Base-by-base conservation (phyloP, 1,140 invertebrate genomes). In the Camponotus pennsylvanicus region DNA sequence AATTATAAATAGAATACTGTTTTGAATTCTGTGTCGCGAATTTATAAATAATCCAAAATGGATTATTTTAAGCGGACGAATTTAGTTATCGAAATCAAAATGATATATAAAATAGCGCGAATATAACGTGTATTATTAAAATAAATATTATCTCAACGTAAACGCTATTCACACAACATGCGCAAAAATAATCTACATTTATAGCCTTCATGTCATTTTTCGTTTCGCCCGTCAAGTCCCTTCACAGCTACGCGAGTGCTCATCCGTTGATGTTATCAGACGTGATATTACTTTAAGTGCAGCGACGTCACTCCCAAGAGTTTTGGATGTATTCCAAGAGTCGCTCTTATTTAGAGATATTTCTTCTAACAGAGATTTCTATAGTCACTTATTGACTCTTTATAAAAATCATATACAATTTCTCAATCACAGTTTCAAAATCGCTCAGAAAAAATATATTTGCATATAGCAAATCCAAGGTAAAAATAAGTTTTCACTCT, bases 231-330 rank as follows among this genome's bases (percentile, higher is more conserved):
- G n/a, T 79, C 34, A 80, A 69, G 5, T 42, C 7, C 21, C 75
- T 66, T 78, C 27, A 64, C 75, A 77, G 45, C 34, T 27, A 42
- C 11, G 11, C 21, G 64, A 70, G 21, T 59, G 37, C 21, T 70
- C 34, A 34, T 70, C 78, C 64, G 21, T 70, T 57, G 64, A 80
- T 70, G 37, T 42, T 80, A 70, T 80, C 66, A 63, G 34, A 59
- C 37, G 21, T 42, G 49, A 80, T 70, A 70, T 80, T 80, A 80
- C 78, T 80, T 78, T 57, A 80, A 80, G 78, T 80, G 64, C 66
- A 59, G 11, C 21, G 49, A 80, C 78, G 15, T 42, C 64, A 59
- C 9, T 21, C 64, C 9, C 18, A 15, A 34, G 34, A 80, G 9
- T 13, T 21, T 79, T 45, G 9, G 59, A 78, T 21, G 18, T 78